Percentiles rank a stretch among this genome's conserved stretches.
These are phyloP conservation scores for Bufo gargarizans DNA, from an alignment of 2,113 vertebrate genomes.

Conservation along the genomic window DNA sequence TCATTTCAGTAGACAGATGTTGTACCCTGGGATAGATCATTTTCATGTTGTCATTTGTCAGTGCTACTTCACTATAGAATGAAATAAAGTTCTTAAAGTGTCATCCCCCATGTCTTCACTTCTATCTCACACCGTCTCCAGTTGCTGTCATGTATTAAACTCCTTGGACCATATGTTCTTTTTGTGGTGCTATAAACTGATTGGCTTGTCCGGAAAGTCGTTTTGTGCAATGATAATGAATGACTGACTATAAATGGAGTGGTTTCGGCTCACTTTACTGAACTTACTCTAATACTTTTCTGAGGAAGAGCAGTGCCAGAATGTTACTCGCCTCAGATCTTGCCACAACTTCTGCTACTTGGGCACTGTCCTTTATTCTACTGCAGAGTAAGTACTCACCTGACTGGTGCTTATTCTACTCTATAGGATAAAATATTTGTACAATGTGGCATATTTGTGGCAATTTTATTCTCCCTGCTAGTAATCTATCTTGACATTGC, in stretches of 20 bases:
- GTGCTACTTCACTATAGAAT: not conserved
- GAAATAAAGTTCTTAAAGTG: not conserved
- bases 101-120: not conserved
- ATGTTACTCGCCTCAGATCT: conserved; percentile 10
- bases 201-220: not conserved
- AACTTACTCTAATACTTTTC: not conserved
- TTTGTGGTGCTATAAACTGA: not conserved
- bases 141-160: conserved; percentile 16
- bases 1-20: not conserved
- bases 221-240: not conserved
- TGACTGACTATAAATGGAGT: conserved; percentile 17
- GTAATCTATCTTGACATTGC: not conserved
- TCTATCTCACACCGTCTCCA: not conserved
- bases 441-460: not conserved
- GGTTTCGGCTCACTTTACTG: not conserved
- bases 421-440: not conserved
- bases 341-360: not conserved
- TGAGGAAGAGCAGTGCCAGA: not conserved
- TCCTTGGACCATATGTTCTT: conserved; percentile 8
- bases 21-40: not conserved
- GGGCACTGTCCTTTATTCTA: not conserved
- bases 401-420: not conserved
- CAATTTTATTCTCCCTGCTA: not conserved
- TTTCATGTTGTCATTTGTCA: not conserved
- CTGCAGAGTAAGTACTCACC: not conserved